phyloP scores from a whole-genome alignment of 1,140 invertebrate genomes.

The Carposina sasakii region DNA sequence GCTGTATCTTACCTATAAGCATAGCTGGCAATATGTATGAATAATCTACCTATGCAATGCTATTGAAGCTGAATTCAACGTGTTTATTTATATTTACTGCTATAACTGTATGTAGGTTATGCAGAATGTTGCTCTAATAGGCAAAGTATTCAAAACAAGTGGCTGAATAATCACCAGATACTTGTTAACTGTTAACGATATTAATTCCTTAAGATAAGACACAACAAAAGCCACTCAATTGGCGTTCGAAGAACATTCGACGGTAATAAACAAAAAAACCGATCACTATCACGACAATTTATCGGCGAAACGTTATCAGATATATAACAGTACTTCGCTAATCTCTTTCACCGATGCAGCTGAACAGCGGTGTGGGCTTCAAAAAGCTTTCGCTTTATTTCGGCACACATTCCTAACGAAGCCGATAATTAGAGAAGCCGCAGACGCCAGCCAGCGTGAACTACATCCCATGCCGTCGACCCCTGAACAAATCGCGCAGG shows the following conservation, averaged over 20 bases:
- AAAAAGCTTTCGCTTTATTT: slow-evolving; percentile 37
- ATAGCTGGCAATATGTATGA: no score
- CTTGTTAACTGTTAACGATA: no score
- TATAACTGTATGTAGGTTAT: slow-evolving; percentile 6
- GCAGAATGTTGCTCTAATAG: slow-evolving; percentile 3
- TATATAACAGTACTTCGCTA: slow-evolving; percentile 42
- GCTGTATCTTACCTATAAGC: no score
- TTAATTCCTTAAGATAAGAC: slow-evolving; percentile 21
- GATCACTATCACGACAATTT: slow-evolving; percentile 49
- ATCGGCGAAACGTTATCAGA: slow-evolving; percentile 42
- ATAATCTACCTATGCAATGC: no score
- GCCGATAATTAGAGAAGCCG: slow-evolving; percentile 30
- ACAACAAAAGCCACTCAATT: slow-evolving; percentile 41
- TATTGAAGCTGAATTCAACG: no score
- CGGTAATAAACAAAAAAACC: slow-evolving; percentile 35
- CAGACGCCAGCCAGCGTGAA: slow-evolving; percentile 8
- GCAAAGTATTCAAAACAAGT: slow-evolving; percentile 8
- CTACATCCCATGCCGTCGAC: slow-evolving; percentile 43
- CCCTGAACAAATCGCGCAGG: slow-evolving; percentile 50
- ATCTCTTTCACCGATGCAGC: slow-evolving; percentile 30
- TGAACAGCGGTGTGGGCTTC: slow-evolving; percentile 16
- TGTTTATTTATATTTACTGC: no score
- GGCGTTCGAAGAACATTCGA: slow-evolving; percentile 40
- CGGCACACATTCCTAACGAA: slow-evolving; percentile 36
- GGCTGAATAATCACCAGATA: no score